These are phyloP conservation scores for Microplitis deprimator DNA, from an alignment of 2,888 invertebrate genomes.

Conservation along the genomic window DNA sequence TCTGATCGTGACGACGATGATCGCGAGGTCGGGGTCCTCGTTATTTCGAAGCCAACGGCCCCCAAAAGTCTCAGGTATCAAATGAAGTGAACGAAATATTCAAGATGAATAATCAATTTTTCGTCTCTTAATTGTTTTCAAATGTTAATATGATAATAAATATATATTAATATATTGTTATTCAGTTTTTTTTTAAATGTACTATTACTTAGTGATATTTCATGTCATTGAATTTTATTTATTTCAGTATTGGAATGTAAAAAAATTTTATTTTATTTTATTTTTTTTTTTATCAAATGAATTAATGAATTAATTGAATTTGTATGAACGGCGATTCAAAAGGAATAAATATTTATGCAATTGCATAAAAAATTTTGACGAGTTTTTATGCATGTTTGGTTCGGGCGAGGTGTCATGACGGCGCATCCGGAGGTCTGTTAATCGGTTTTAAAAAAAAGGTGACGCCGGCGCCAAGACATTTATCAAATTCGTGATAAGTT, in stretches of 20 bases:
- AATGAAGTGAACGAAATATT: conserved; percentile 42
- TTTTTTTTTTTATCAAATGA: too few relatives aligned
- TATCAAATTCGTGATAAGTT: conserved; percentile 67
- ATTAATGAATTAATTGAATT: too few relatives aligned
- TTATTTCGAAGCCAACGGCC: conserved; percentile 37
- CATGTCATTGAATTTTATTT: conserved; percentile 9
- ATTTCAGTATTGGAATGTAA: conserved; percentile 16
- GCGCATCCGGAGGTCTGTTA: conserved; percentile 55
- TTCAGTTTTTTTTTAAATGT: not conserved
- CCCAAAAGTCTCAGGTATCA: conserved; percentile 26
- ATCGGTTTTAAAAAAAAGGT: conserved; percentile 53
- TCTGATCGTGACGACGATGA: conserved; percentile 23
- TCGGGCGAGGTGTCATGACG: conserved; percentile 49
- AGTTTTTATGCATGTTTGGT: not conserved
- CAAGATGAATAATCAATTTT: conserved; percentile 41
- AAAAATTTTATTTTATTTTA: too few relatives aligned
- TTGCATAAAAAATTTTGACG: too few relatives aligned
- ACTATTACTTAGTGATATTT: conserved; percentile 29
- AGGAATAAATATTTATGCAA: too few relatives aligned
- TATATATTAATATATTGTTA: conserved; percentile 1
- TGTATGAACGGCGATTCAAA: too few relatives aligned
- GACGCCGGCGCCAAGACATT: conserved; percentile 67
- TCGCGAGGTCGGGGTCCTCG: conserved; percentile 43
- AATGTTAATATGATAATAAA: conserved; percentile 35
- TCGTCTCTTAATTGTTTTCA: conserved; percentile 40